Conservation (phyloP, 2,113 vertebrate genomes). For the Parotia lawesii region DNA sequence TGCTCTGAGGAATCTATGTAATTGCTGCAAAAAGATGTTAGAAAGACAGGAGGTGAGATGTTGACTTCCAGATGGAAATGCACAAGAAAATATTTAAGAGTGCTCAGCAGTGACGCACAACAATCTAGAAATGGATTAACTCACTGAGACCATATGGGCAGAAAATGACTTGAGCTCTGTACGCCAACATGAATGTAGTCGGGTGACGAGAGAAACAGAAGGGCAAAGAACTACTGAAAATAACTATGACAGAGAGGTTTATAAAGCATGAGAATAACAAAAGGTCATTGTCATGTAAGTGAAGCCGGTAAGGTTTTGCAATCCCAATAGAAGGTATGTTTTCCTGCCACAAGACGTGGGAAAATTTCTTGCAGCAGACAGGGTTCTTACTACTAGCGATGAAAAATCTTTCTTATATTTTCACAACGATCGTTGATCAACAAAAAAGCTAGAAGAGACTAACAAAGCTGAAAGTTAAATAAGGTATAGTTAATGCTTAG, state of each 20-base stretch:
- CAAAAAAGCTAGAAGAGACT: background rate
- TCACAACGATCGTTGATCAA: background rate
- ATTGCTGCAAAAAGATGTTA: constrained; percentile 3
- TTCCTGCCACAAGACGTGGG: background rate
- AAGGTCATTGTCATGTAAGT: background rate
- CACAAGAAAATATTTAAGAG: constrained; percentile 48
- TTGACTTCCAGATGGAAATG: constrained; percentile 53
- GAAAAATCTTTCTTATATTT: background rate
- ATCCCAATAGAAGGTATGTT: background rate
- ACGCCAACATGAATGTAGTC: background rate
- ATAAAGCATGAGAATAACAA: background rate
- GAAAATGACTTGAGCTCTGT: constrained; percentile 24
- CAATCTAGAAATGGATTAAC: constrained; percentile 50
- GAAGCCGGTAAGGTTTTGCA: background rate
- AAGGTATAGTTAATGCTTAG: background rate
- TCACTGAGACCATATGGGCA: constrained; percentile 32
- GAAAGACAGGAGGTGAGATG: constrained; percentile 35
- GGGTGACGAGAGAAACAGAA: constrained; percentile 22
- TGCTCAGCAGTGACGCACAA: constrained; percentile 28
- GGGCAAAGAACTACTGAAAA: constrained; percentile 20
- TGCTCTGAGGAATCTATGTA: background rate
- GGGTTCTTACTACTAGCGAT: background rate
- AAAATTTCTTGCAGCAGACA: background rate
- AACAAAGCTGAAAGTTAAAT: background rate
- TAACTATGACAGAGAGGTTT: background rate